Conservation (phyloP, 2,797 vertebrate species). For the Pristis pectinata region DNA sequence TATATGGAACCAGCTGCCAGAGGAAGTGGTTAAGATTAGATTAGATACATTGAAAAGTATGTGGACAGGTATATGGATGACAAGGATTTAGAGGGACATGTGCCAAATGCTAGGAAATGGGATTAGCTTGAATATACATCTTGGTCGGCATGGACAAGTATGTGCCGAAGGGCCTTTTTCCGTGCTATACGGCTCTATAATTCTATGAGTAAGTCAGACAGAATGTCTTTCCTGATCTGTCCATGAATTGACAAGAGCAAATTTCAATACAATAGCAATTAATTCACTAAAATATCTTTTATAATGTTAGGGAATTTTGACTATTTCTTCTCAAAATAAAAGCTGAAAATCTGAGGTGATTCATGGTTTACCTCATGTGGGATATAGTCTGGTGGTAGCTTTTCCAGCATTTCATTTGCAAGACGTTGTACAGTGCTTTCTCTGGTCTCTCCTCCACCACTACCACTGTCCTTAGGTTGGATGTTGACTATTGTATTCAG, state of each 20-base stretch:
- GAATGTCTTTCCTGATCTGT: not conserved
- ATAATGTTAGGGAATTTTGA: slow-evolving; percentile 1
- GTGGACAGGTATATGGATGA: no score
- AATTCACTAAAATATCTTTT: not conserved
- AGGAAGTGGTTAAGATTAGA: no score
- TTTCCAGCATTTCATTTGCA: slow-evolving; percentile 74
- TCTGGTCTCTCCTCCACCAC: slow-evolving; percentile 63
- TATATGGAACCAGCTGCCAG: no score
- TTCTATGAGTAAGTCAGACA: not conserved
- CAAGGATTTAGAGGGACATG: no score
- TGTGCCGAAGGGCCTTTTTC: no score
- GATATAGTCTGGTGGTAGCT: slow-evolving; percentile 70
- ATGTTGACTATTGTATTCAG: slow-evolving; percentile 70
- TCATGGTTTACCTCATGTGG: slow-evolving; percentile 58
- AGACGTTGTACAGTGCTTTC: slow-evolving; percentile 63
- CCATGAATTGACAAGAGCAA: not conserved
- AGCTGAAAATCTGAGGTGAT: not conserved
- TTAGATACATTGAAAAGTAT: no score
- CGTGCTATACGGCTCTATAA: no score
- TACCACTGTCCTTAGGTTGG: slow-evolving; percentile 70
- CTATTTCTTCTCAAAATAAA: not conserved
- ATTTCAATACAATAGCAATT: slow-evolving; percentile 27
- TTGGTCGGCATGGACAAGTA: no score
- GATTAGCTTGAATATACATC: no score
- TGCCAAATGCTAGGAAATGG: no score